Conservation (phyloP, 92 coral and sea anemone species). For the Scolanthus callimorphus region DNA sequence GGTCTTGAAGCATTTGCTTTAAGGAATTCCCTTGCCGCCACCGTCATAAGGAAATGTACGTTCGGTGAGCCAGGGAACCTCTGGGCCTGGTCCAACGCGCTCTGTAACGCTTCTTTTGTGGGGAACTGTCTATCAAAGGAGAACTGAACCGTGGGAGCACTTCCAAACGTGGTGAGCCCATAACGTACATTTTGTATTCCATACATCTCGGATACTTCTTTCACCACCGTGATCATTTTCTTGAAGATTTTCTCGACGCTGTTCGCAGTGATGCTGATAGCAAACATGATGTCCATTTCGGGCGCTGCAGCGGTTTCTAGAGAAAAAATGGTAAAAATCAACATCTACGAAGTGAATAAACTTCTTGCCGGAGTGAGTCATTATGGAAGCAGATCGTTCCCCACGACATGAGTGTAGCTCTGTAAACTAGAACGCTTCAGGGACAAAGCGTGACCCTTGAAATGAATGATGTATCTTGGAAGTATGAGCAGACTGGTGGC, state of each 20-base stretch:
- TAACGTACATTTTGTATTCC: constrained; percentile 57
- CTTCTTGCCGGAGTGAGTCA: too few species aligned
- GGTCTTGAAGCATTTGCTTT: constrained; percentile 58
- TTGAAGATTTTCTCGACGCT: constrained; percentile 50
- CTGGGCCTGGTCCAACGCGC: constrained; percentile 6
- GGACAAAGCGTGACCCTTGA: too few species aligned
- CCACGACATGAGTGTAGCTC: too few species aligned
- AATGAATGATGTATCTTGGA: too few species aligned
- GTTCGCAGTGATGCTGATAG: constrained; percentile 57
- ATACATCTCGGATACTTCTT: constrained; percentile 45
- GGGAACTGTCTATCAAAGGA: constrained; percentile 30
- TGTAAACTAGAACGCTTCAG: too few species aligned
- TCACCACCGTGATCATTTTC: constrained; percentile 45
- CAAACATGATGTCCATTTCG: constrained; percentile 64
- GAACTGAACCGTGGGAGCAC: constrained; percentile 29
- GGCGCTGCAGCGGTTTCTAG: constrained; percentile 27
- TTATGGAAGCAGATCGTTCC: too few species aligned
- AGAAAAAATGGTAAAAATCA: too few species aligned
- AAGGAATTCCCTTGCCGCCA: constrained; percentile 36
- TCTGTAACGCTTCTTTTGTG: constrained; percentile 16
- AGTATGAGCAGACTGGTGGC: too few species aligned
- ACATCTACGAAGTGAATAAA: too few species aligned
- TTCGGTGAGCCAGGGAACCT: constrained; percentile 37
- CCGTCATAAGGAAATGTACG: constrained; percentile 33
- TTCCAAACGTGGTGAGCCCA: constrained; percentile 61